Evolutionary conservation across 2,888 invertebrate genomes (phyloP).

Genomic region (Andrena fulva): DNA sequence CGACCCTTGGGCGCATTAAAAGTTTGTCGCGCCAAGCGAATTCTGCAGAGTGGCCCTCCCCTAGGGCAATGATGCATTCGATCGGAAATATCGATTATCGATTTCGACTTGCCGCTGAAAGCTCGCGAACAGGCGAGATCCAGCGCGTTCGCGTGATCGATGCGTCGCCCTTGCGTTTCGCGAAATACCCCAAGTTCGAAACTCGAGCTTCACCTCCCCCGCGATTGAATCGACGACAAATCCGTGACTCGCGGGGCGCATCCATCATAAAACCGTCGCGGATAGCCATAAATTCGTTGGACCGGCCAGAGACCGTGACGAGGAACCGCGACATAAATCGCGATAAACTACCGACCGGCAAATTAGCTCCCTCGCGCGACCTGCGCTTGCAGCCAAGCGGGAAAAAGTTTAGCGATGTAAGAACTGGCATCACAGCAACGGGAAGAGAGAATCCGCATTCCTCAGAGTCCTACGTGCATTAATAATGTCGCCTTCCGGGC

Average conservation of each 20-base stretch:
- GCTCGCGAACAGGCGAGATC: not conserved
- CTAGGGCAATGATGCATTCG: not conserved
- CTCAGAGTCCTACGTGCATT: too few relatives aligned
- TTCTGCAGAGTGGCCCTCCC: not conserved
- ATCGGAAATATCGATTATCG: constrained; percentile 26
- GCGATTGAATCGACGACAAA: constrained; percentile 43
- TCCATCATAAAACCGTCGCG: constrained; percentile 30
- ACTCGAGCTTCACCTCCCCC: not conserved
- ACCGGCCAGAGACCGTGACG: not conserved
- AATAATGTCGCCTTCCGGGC: too few relatives aligned
- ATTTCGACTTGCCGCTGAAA: constrained; percentile 15
- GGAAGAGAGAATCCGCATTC: not conserved
- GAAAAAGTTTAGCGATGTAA: not conserved
- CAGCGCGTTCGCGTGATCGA: constrained; percentile 33
- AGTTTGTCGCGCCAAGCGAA: constrained; percentile 1
- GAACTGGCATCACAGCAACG: not conserved
- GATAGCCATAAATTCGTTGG: constrained; percentile 17
- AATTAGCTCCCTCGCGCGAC: constrained; percentile 7
- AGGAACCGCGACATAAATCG: constrained; percentile 23
- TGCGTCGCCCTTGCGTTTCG: constrained; percentile 28
- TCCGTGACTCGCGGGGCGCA: constrained; percentile 6
- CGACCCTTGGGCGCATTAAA: constrained; percentile 13
- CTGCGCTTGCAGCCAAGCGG: not conserved
- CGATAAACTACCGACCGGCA: not conserved
- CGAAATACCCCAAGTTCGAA: constrained; percentile 35